Evolutionary conservation across 2,113 vertebrate genomes (phyloP).

Genomic region (Pedionomus torquatus): DNA sequence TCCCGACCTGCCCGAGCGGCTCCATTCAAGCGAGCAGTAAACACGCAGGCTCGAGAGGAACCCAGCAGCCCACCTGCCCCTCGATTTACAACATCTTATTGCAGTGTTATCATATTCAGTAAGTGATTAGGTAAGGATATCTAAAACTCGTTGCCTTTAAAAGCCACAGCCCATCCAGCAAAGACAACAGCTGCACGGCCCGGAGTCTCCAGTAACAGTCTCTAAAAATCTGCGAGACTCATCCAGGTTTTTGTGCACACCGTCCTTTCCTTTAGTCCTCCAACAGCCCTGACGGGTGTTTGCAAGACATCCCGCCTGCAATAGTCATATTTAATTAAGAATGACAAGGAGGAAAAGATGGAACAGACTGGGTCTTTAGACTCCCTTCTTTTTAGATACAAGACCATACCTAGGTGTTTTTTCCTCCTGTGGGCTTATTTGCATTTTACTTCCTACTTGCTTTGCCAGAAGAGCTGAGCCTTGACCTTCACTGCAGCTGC

Average conservation of each 20-base stretch:
- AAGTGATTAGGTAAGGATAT: background rate
- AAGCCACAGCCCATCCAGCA: background rate
- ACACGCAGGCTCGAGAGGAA: background rate
- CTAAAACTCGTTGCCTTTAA: background rate
- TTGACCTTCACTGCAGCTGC: background rate
- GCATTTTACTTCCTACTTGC: background rate
- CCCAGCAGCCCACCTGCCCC: background rate
- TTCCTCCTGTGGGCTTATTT: background rate
- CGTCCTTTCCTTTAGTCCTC: background rate
- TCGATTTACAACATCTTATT: background rate
- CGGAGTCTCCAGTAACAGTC: background rate
- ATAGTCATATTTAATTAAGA: background rate
- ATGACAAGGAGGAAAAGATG: constrained; percentile 21
- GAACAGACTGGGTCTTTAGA: background rate
- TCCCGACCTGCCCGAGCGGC: background rate
- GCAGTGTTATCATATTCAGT: background rate
- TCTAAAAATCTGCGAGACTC: background rate
- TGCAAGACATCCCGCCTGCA: background rate
- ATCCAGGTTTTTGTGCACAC: background rate
- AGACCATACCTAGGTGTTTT: background rate
- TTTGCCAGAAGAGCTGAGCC: background rate
- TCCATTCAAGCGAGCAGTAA: background rate
- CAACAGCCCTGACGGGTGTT: background rate
- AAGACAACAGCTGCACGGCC: background rate
- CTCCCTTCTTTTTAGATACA: background rate